phyloP scores from a whole-genome alignment of 2,888 invertebrate species.

The Arrhopalites spinosus region DNA sequence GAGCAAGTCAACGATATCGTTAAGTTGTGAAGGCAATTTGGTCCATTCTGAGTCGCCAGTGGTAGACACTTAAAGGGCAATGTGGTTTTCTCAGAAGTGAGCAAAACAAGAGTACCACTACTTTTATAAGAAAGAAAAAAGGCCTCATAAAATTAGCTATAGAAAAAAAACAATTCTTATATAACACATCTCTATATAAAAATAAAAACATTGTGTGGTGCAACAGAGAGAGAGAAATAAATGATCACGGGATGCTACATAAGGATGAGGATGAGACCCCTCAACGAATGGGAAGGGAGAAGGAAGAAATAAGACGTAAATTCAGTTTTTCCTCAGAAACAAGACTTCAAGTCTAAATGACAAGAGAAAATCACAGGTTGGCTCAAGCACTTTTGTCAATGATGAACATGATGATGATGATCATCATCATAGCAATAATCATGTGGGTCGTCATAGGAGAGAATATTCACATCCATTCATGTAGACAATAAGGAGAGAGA shows the following conservation, averaged over 20 bases:
- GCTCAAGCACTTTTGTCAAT: constrained; percentile 41
- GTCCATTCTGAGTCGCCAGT: constrained; percentile 26
- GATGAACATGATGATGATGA: constrained; percentile 37
- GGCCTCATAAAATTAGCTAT: background rate
- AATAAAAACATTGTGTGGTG: background rate
- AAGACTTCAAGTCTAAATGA: constrained; percentile 15
- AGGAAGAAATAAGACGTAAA: constrained; percentile 28
- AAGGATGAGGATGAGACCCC: constrained; percentile 13
- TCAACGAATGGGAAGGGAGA: background rate
- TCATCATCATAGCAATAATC: constrained; percentile 43
- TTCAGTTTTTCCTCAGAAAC: constrained; percentile 16
- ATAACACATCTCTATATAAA: too few relatives aligned
- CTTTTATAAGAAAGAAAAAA: background rate
- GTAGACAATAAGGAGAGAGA: constrained; percentile 7
- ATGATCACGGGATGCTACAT: constrained; percentile 18
- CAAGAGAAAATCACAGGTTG: constrained; percentile 37
- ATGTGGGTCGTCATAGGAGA: constrained; percentile 39
- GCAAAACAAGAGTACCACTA: constrained; percentile 3
- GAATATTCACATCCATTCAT: constrained; percentile 15
- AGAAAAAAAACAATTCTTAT: too few relatives aligned
- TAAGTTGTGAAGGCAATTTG: constrained; percentile 27
- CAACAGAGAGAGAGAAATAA: constrained; percentile 8
- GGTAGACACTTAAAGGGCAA: constrained; percentile 30
- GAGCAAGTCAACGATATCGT: constrained; percentile 24
- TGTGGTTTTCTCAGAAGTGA: constrained; percentile 34